phyloP scores from a whole-genome alignment of 2,888 invertebrate genomes.

The Heliconius ethilla region DNA sequence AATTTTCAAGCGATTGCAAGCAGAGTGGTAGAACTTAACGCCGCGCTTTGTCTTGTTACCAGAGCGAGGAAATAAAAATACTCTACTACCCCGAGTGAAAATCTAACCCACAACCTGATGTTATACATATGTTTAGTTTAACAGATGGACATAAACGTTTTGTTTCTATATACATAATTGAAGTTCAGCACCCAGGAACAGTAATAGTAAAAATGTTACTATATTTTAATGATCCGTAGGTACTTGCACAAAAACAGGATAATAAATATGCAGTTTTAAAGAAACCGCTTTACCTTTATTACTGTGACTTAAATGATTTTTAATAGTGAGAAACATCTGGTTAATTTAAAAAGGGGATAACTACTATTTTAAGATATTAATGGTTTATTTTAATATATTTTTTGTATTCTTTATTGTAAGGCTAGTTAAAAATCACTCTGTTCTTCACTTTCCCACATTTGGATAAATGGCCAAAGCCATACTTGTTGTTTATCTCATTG shows the following conservation, averaged over 20 bases:
- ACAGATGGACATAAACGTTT: neutral
- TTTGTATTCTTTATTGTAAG: neutral
- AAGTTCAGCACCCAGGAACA: neutral
- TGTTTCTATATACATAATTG: neutral
- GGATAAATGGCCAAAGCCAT: neutral
- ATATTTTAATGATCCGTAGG: conserved; percentile 9
- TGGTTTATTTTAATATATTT: neutral
- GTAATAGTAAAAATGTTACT: neutral
- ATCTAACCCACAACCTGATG: too few species aligned
- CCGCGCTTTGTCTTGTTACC: too few species aligned
- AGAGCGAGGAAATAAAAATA: too few species aligned
- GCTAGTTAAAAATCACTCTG: neutral
- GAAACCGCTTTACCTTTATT: conserved; percentile 4
- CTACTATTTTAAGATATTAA: neutral
- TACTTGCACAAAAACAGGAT: conserved; percentile 9
- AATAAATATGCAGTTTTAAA: conserved; percentile 15
- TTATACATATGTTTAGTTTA: too few species aligned
- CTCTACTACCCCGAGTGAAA: too few species aligned
- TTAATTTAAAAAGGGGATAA: neutral
- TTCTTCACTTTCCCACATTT: neutral
- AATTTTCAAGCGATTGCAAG: too few species aligned
- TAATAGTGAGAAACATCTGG: conserved; percentile 12
- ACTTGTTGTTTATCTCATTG: neutral
- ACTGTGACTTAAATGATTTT: neutral
- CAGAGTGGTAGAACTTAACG: too few species aligned